These are phyloP conservation scores for Perognathus longimembris DNA, from an alignment of 2,113 vertebrate genomes.

Conservation along the genomic window DNA sequence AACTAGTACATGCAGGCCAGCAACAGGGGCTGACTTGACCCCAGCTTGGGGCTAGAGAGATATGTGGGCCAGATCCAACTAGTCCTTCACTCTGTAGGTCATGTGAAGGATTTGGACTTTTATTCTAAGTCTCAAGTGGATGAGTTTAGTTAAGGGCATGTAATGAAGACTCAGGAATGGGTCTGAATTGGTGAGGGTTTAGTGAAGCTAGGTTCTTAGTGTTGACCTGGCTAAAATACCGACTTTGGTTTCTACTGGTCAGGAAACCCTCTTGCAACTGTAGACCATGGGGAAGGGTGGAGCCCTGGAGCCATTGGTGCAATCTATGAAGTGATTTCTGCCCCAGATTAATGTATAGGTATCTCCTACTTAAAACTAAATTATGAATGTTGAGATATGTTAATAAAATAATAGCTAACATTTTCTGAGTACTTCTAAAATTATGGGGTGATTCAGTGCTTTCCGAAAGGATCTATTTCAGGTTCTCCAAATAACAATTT, in stretches of 20 bases:
- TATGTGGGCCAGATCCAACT: neutral
- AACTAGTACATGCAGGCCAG: neutral
- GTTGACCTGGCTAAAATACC: neutral
- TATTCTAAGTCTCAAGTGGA: neutral
- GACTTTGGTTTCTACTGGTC: neutral
- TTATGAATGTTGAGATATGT: constrained; percentile 48
- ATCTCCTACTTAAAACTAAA: constrained; percentile 48
- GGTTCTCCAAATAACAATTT: constrained; percentile 48
- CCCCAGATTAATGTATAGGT: constrained; percentile 7
- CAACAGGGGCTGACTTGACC: neutral
- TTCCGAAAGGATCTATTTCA: constrained; percentile 50
- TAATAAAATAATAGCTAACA: constrained; percentile 56
- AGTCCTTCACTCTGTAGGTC: neutral
- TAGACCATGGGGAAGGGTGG: neutral
- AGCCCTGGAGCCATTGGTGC: neutral
- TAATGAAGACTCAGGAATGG: neutral
- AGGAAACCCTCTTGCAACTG: neutral
- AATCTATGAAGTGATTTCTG: neutral
- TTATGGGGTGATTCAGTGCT: constrained; percentile 55
- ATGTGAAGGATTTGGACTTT: constrained; percentile 30
- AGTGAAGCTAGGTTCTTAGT: neutral
- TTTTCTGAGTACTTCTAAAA: constrained; percentile 36
- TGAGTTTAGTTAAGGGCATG: constrained; percentile 11
- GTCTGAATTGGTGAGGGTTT: neutral
- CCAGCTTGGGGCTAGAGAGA: neutral